Evolutionary conservation across 1,140 invertebrate genomes (phyloP), one percentile per base, ranked within the genome.

Genomic region (Pseudomyrmex dendroicus): DNA sequence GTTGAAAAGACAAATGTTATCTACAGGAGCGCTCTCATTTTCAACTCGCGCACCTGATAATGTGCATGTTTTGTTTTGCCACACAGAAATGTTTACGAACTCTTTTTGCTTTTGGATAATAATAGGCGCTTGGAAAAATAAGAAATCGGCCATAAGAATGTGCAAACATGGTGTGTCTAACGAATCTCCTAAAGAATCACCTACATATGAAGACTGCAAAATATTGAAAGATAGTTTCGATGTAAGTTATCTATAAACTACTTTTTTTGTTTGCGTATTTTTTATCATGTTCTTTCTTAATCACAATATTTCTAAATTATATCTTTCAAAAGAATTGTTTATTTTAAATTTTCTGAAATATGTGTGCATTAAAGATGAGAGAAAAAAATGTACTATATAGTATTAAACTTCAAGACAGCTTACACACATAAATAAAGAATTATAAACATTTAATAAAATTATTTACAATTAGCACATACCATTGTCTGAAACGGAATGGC

Each of bases 101-200:
- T 25, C 25, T 25, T 13, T 7, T 35, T 52, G 50, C 9, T 52
- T 12, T 52, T 52, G 85, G 87, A 78, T 90, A 2, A 84, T 89
- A n/a, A 80, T 90, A 20, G 86, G 89, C 15, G 90, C 84, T 25
- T 90, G 87, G 85, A 0, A 1, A 0, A 90, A 90, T 48, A 74
- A 5, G 0, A 2, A 3, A 1, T 89, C 78, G 3, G 66, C 25
- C 3, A 76, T 90, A 44, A 74, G 87, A 50, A 86, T 74, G 62
- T 90, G 89, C 8, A 5, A 3, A 3, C 13, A 13, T 0, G 88
- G 89, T 2, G 62, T 89, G 2, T 67, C 86, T 10, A 0, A 0
- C 0, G 0, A 20, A 46, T 56, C 1, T 17, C 73, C 80, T 0
- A 5, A 52, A 52, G 12, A 13, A 52, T 50, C 35, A 52, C 50